Evolutionary conservation across 2,113 vertebrate genomes (phyloP).

Genomic region (Corythornis cristatus): DNA sequence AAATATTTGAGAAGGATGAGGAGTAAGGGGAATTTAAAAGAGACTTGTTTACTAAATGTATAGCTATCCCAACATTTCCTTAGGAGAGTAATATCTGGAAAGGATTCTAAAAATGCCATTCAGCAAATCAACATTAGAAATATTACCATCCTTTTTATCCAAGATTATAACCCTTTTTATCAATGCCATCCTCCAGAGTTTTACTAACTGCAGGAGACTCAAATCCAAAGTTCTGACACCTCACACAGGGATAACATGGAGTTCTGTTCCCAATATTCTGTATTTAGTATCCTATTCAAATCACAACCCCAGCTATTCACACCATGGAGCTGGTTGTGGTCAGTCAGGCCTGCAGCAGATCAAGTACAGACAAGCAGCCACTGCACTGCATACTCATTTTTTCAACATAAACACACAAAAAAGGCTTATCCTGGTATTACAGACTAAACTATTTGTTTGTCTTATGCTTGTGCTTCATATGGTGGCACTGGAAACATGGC

Average conservation of each 20-base stretch:
- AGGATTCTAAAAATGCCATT: background rate
- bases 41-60: background rate
- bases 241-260: background rate
- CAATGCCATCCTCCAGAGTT: background rate
- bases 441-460: background rate
- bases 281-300: background rate
- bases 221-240: background rate
- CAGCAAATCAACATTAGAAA: background rate
- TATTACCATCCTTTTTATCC: background rate
- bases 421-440: background rate
- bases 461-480: background rate
- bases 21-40: background rate
- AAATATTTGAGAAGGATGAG: background rate
- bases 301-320: background rate
- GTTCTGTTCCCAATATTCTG: background rate
- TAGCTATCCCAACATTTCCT: background rate
- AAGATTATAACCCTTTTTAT: conserved; percentile 1
- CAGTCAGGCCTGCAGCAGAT: background rate
- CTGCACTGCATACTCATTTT: background rate
- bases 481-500: background rate
- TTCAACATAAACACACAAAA: background rate
- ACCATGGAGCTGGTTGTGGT: background rate
- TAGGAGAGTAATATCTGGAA: background rate
- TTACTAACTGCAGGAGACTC: background rate
- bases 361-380: background rate